These are phyloP conservation scores for Tympanoctomys barrerae DNA, from an alignment of 2,797 vertebrate species.

Conservation along the genomic window DNA sequence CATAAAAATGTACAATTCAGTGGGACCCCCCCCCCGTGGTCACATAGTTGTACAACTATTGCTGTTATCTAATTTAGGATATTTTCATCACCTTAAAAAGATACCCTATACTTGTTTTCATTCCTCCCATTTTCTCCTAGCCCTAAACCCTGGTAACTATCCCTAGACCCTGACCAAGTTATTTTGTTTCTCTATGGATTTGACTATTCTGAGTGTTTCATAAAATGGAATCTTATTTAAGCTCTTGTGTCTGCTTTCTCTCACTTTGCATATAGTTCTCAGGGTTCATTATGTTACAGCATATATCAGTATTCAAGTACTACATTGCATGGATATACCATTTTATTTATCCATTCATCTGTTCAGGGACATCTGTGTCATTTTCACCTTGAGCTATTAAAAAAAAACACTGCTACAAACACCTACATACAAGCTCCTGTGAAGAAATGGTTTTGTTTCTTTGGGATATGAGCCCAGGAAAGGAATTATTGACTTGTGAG, in stretches of 20 bases:
- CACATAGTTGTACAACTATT: neutral
- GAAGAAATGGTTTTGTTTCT: constrained; percentile 45
- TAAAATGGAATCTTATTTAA: neutral
- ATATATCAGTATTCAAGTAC: neutral
- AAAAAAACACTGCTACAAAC: constrained; percentile 34
- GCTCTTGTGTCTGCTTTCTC: constrained; percentile 31
- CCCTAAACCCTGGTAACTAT: neutral
- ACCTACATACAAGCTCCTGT: constrained; percentile 16
- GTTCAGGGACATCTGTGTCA: neutral
- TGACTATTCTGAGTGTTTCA: neutral
- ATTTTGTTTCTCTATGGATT: neutral
- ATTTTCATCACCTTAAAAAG: constrained; percentile 24
- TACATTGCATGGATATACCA: neutral
- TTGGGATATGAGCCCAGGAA: constrained; percentile 1
- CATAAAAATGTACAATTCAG: neutral
- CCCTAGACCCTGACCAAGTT: neutral
- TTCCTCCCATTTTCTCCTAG: neutral
- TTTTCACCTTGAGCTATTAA: constrained; percentile 12
- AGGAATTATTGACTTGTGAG: constrained; percentile 28
- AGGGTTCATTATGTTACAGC: neutral
- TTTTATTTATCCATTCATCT: constrained; percentile 22
- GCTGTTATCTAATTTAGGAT: neutral
- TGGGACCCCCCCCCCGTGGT: neutral
- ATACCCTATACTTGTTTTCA: neutral
- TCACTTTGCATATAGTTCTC: neutral